Evolutionary conservation across 2,113 vertebrate genomes (phyloP), one percentile per base, ranked within the genome.

Genomic region (Dipodomys ordii): DNA sequence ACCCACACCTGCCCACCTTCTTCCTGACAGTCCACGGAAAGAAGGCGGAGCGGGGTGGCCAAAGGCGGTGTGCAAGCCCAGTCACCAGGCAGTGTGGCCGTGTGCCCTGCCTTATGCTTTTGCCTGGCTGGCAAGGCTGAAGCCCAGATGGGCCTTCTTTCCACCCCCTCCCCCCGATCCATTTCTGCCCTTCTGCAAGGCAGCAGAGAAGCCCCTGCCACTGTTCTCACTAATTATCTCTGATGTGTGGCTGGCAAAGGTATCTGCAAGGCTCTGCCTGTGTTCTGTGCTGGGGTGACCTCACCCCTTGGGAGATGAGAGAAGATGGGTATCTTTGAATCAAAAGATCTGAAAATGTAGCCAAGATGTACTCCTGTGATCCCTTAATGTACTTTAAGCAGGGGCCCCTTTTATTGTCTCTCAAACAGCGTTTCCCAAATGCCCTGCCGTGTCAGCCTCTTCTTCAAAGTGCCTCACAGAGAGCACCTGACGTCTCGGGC

Each of bases 301-400:
- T 96, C 71, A 39, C 71, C 90, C 93, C 27, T 0, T 90, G 92
- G 76, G 93, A 97, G 88, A 83, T 87, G 83, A 91, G 83, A 91
- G 79, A 92, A 77, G 22, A 86, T 44, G 82, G 73, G 71, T 84
- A 77, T 73, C 95, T 97, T 92, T 94, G 94, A 97, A 23, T 96
- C 11, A 0, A 28, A 95, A 93, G 92, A 92, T 95, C 96, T 97
- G 94, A 90, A 92, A 97, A 90, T 18, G n/a, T 60, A 85, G n/a
- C 81, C 57, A 82, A 90, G 92, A 88, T 73, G 46, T 81, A 78
- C 20, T 0, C 39, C 83, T 97, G 94, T 88, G 95, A 95, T 97
- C 95, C 89, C 95, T 94, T 93, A 90, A 93, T 92, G 73, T 79
- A 85, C 95, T 96, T 93, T 90, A 86, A 92, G 88, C 91, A 76